phyloP scores from a whole-genome alignment of 1,140 invertebrate genomes.

The Diachasmimorpha longicaudata region DNA sequence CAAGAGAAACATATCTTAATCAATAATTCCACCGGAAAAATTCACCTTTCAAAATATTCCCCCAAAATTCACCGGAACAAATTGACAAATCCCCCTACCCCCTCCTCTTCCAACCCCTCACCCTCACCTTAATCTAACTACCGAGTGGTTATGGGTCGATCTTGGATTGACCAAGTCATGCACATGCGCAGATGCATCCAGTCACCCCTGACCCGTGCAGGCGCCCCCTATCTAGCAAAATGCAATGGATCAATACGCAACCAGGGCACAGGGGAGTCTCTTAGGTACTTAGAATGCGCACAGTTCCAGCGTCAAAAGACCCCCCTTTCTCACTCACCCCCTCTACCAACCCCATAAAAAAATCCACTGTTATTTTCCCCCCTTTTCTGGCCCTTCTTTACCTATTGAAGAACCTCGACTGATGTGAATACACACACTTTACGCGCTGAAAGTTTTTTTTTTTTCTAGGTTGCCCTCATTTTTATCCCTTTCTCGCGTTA shows the following conservation, averaged over 20 bases:
- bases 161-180: neutral
- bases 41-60: neutral
- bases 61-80: neutral
- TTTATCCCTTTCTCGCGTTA: neutral
- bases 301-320: neutral
- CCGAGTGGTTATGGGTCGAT: slow-evolving; percentile 23
- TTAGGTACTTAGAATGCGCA: slow-evolving; percentile 2
- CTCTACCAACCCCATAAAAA: neutral
- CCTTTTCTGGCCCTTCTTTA: neutral
- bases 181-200: slow-evolving; percentile 19
- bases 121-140: neutral
- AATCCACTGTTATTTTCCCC: slow-evolving; percentile 8
- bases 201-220: slow-evolving; percentile 31
- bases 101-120: too few relatives aligned
- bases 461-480: neutral
- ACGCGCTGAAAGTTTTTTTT: neutral
- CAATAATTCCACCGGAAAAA: neutral
- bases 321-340: neutral
- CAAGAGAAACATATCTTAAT: neutral
- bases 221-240: slow-evolving; percentile 14
- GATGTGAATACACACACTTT: too few relatives aligned
- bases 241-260: slow-evolving; percentile 57
- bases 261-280: slow-evolving; percentile 47
- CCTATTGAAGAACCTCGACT: neutral
- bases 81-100: too few relatives aligned